Base-by-base conservation (phyloP, 2,888 invertebrate genomes). In the Pterostichus niger region DNA sequence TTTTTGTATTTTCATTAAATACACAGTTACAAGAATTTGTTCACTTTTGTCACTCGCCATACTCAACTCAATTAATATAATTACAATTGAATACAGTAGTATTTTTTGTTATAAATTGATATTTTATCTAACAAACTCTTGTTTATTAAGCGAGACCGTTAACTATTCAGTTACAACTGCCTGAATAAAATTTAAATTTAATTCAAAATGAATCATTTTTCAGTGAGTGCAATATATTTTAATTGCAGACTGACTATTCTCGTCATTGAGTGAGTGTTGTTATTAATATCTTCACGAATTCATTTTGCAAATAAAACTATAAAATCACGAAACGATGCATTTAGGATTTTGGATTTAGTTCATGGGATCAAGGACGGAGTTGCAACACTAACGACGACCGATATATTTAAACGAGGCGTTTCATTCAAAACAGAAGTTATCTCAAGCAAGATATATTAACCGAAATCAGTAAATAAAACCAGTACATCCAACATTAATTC, bases 351-450 rank as follows among this genome's bases (percentile, higher is more conserved):
- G 52, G 46, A 52, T 78, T 52, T 78, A 61, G 78, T 35, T 78
- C 78, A 78, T n/a, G 61, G 59, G 78, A 78, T 78, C 78, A 78
- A 78, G 78, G 78, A 33, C 44, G 46, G 9, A 40, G 78, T 78
- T 78, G 78, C 78, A 78, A 78, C 52, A 71, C 44, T 56, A 13
- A 40, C 31, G 68, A 3, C 33, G 61, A 44, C 44, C 15, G 64
- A 31, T n/a, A 13, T 40, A 71, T 71, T 46, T 71, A 71, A 71
- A 71, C 40, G 68, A 71, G 40, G 44, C 68, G 68, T 24, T 56
- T 17, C 44, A 71, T 71, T 71, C 68, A 40, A 71, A 71, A 71
- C 40, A 44, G 13, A 11, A 49, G 49, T 13, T n/a, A 49, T 56
- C 56, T 17, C 11, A 17, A 6, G 7, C 17, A 17, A 56, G 17